phyloP scores from a whole-genome alignment of 1,140 invertebrate species.

The Macrobrachium nipponense region DNA sequence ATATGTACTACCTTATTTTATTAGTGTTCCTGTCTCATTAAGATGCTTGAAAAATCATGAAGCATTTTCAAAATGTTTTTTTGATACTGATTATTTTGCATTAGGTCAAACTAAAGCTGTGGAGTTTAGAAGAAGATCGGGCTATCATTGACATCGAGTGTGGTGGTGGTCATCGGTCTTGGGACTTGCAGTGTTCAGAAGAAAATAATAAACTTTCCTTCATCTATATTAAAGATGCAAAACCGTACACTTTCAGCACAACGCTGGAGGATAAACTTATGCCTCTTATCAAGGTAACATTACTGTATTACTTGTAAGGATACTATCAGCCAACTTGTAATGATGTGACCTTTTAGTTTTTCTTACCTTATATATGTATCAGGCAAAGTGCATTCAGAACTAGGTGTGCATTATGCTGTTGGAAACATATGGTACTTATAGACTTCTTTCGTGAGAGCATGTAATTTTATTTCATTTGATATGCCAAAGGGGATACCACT shows the following conservation, averaged over 20 bases:
- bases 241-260: constrained; percentile 30
- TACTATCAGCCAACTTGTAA: not conserved
- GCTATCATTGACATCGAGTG: constrained; percentile 42
- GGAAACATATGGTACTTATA: no score
- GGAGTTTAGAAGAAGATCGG: constrained; percentile 38
- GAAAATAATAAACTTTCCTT: constrained; percentile 16
- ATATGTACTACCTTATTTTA: no score
- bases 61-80: no score
- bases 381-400: not conserved
- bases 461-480: not conserved
- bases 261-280: constrained; percentile 26
- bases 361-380: not conserved
- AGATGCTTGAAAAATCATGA: no score
- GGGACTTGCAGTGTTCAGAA: constrained; percentile 14
- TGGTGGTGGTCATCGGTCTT: constrained; percentile 51
- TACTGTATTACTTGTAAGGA: no score
- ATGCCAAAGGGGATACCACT: no score
- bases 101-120: constrained; percentile 42
- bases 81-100: no score
- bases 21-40: no score
- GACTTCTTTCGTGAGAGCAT: no score
- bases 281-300: constrained; percentile 37
- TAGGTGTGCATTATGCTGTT: not conserved
- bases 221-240: constrained; percentile 36
- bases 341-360: not conserved